Evolutionary conservation across 1,140 invertebrate genomes (phyloP).

Genomic region (Limonius californicus): DNA sequence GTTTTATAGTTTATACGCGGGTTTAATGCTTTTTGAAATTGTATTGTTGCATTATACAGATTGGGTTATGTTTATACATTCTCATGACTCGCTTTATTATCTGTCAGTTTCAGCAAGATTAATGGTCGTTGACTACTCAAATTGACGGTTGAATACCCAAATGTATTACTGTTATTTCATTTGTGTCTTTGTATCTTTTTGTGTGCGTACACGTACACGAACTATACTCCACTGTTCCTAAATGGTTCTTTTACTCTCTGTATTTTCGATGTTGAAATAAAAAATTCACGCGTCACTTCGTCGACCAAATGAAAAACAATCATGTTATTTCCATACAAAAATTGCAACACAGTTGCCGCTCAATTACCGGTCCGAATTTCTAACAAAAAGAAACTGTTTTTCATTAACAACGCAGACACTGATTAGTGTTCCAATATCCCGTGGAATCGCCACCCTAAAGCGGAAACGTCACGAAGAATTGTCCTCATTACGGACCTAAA

Average conservation of each 20-base stretch:
- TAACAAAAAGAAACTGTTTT: no score
- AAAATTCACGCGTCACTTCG: no score
- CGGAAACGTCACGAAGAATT: conserved; percentile 39
- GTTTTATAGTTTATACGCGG: conserved; percentile 34
- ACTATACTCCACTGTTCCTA: background rate
- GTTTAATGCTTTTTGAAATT: conserved; percentile 30
- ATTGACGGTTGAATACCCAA: conserved; percentile 21
- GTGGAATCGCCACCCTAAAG: conserved; percentile 27
- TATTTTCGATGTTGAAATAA: no score
- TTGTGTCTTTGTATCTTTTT: background rate
- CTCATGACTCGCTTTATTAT: conserved; percentile 31
- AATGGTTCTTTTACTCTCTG: background rate
- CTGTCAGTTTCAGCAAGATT: conserved; percentile 32
- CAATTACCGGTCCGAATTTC: no score
- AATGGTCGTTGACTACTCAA: conserved; percentile 17
- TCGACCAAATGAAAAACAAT: no score
- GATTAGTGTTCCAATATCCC: conserved; percentile 45
- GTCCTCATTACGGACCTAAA: conserved; percentile 41
- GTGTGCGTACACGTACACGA: background rate
- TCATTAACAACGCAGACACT: conserved; percentile 26
- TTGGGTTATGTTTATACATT: conserved; percentile 35
- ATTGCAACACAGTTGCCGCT: no score
- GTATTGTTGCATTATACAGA: conserved; percentile 38
- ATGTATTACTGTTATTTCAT: conserved; percentile 21
- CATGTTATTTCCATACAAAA: no score